Conservation (phyloP, 2,113 vertebrate species). For the Pogona vitticeps region DNA sequence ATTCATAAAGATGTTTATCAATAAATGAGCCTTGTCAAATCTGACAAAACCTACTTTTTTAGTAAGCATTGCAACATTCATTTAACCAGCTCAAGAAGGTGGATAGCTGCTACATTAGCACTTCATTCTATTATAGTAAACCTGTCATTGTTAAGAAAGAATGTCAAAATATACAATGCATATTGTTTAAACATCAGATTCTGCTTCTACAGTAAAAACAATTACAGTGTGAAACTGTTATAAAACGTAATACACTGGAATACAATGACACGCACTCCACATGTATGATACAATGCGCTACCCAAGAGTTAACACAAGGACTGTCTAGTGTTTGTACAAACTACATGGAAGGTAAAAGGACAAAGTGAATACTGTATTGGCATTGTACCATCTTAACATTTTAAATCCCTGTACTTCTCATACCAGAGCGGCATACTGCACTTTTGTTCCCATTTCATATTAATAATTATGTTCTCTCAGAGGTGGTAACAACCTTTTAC, state of each 20-base stretch:
- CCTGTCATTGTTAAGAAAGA: not conserved
- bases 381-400: not conserved
- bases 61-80: not conserved
- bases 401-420: not conserved
- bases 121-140: not conserved
- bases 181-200: constrained; percentile 2
- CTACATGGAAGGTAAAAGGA: not conserved
- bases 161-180: not conserved
- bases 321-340: fast-evolving
- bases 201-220: not conserved
- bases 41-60: not conserved
- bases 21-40: not conserved
- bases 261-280: not conserved
- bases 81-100: not conserved
- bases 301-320: not conserved
- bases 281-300: not conserved
- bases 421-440: not conserved
- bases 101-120: not conserved
- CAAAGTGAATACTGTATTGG: not conserved
- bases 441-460: not conserved
- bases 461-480: not conserved
- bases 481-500: not conserved
- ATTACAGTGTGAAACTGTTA: not conserved
- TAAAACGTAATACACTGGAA: not conserved
- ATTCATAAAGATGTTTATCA: not conserved